Evolutionary conservation across 1,140 invertebrate species (phyloP).

Genomic region (Neodiprion lecontei): DNA sequence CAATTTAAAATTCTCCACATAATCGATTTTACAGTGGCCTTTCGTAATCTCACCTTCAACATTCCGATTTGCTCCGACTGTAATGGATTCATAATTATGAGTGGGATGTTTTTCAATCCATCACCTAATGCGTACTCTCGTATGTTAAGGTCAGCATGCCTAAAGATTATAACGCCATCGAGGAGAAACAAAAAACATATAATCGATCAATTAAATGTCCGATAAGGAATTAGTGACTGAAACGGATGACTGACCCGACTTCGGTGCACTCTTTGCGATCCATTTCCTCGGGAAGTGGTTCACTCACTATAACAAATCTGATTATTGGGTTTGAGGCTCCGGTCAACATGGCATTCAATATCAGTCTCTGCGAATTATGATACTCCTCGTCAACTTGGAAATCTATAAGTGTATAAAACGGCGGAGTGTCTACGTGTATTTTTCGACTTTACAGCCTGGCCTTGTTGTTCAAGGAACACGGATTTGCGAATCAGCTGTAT

Average conservation of each 20-base stretch:
- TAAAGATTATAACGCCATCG: conserved; percentile 21
- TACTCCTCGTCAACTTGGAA: conserved; percentile 40
- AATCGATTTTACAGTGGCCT: not conserved
- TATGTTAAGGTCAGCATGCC: conserved; percentile 47
- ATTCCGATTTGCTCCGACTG: conserved; percentile 39
- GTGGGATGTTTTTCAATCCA: conserved; percentile 26
- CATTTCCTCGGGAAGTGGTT: conserved; percentile 43
- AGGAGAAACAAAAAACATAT: not conserved
- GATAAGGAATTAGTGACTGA: too few species aligned
- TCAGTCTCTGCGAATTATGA: conserved; percentile 37
- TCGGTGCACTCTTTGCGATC: conserved; percentile 48
- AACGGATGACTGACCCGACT: conserved; percentile 22
- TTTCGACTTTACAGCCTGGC: not conserved
- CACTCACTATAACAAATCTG: conserved; percentile 47
- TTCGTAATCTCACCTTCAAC: conserved; percentile 37
- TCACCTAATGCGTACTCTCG: conserved; percentile 42
- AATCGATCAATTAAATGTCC: not conserved
- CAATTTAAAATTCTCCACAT: not conserved
- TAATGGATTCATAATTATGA: conserved; percentile 33
- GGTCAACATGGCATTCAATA: conserved; percentile 41
- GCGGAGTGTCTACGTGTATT: not conserved
- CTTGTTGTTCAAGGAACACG: not conserved
- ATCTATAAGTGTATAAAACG: conserved; percentile 31
- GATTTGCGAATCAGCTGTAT: not conserved
- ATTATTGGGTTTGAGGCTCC: conserved; percentile 40